Conservation (phyloP, 2,797 vertebrate genomes). For the Lithobates pipiens region DNA sequence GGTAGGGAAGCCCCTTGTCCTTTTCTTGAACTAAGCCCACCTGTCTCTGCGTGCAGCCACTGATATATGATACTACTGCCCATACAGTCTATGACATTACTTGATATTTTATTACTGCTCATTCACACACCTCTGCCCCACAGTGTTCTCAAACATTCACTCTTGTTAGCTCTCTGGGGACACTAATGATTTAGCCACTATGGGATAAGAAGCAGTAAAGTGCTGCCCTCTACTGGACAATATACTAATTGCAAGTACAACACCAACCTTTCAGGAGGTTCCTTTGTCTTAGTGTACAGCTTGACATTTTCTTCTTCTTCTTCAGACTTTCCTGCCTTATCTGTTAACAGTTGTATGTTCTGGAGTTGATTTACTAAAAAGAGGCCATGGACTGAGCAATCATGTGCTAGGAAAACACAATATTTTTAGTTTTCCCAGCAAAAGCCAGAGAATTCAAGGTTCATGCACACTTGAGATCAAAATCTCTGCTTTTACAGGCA, state of each 20-base stretch:
- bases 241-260: not conserved
- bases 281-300: too few relatives aligned
- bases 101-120: conserved; percentile 37
- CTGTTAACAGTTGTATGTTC: too few relatives aligned
- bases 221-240: conserved; percentile 44
- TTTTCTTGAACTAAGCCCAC: conserved; percentile 9
- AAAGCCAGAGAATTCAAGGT: too few relatives aligned
- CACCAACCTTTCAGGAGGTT: not conserved
- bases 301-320: too few relatives aligned
- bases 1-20: not conserved
- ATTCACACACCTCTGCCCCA: conserved; percentile 44
- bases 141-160: conserved; percentile 36
- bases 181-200: not conserved
- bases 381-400: too few relatives aligned
- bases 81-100: conserved; percentile 20
- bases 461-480: too few relatives aligned
- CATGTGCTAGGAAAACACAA: too few relatives aligned
- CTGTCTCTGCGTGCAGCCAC: not conserved
- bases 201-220: not conserved
- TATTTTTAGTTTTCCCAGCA: too few relatives aligned
- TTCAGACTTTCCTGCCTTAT: too few relatives aligned
- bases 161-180: conserved; percentile 19
- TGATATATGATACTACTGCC: conserved; percentile 10
- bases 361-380: too few relatives aligned
- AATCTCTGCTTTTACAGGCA: too few relatives aligned